phyloP scores from a whole-genome alignment of 2,113 vertebrate species.

The Scatophagus argus region DNA sequence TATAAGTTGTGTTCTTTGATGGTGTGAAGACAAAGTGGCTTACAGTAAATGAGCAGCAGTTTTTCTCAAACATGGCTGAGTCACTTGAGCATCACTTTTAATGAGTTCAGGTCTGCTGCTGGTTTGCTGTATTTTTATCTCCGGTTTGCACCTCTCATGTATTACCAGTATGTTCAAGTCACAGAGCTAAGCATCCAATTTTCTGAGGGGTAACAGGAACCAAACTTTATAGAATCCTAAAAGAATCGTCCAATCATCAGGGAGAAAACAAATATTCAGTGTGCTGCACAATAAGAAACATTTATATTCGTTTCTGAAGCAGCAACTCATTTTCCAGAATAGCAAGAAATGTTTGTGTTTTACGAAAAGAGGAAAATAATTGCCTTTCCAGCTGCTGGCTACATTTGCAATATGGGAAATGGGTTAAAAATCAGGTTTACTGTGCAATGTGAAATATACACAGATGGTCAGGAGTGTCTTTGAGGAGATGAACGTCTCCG shows the following conservation, averaged over 20 bases:
- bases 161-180: not conserved
- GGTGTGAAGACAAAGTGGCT: not conserved
- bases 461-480: not conserved
- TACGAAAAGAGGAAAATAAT: not conserved
- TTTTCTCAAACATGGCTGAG: not conserved
- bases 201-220: too few species aligned
- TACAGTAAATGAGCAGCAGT: slow-evolving; percentile 14
- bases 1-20: not conserved
- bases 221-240: too few species aligned
- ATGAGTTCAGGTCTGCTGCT: not conserved
- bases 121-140: not conserved
- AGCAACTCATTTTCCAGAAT: too few species aligned
- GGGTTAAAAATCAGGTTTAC: not conserved
- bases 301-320: not conserved
- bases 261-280: not conserved
- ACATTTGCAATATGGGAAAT: not conserved
- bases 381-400: not conserved
- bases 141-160: not conserved
- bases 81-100: not conserved
- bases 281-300: not conserved
- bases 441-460: not conserved
- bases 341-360: not conserved
- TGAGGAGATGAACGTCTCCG: too few species aligned
- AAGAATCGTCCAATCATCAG: not conserved
- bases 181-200: not conserved